Evolutionary conservation across 2,888 invertebrate genomes (phyloP).

Genomic region (Stegophylla sp.): DNA sequence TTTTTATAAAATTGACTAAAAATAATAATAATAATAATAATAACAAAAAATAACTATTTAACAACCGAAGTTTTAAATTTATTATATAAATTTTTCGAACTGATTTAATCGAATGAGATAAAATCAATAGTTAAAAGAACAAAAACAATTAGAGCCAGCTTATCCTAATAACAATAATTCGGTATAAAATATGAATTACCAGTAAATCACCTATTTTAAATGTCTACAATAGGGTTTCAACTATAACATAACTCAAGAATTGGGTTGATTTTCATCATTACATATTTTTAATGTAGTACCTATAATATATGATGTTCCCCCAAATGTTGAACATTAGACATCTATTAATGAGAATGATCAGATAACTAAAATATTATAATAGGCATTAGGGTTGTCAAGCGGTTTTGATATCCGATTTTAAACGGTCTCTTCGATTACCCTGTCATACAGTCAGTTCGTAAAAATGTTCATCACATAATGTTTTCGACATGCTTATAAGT

Average conservation of each 20-base stretch:
- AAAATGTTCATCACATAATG: slow-evolving; percentile 46
- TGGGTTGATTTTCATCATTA: background rate
- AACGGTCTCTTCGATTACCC: slow-evolving; percentile 49
- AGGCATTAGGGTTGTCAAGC: slow-evolving; percentile 6
- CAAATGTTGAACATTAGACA: background rate
- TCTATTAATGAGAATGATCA: background rate
- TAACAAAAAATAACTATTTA: background rate
- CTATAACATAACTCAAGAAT: background rate
- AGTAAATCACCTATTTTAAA: slow-evolving; percentile 6
- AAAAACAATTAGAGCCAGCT: background rate
- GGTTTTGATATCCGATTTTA: slow-evolving; percentile 42
- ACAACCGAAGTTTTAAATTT: background rate
- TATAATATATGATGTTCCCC: background rate
- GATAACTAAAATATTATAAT: slow-evolving; percentile 28
- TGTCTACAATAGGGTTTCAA: background rate
- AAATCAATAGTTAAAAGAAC: background rate
- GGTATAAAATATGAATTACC: slow-evolving; percentile 28
- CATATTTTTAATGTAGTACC: slow-evolving; percentile 14
- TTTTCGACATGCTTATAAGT: slow-evolving; percentile 40
- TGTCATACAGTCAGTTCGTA: slow-evolving; percentile 52
- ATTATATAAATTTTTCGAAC: background rate
- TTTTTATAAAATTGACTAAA: background rate
- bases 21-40: too few species aligned
- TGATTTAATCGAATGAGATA: background rate
- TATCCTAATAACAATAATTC: slow-evolving; percentile 47